These are phyloP conservation scores for Trachelus troglodyta DNA, from an alignment of 2,888 invertebrate species.

Conservation along the genomic window DNA sequence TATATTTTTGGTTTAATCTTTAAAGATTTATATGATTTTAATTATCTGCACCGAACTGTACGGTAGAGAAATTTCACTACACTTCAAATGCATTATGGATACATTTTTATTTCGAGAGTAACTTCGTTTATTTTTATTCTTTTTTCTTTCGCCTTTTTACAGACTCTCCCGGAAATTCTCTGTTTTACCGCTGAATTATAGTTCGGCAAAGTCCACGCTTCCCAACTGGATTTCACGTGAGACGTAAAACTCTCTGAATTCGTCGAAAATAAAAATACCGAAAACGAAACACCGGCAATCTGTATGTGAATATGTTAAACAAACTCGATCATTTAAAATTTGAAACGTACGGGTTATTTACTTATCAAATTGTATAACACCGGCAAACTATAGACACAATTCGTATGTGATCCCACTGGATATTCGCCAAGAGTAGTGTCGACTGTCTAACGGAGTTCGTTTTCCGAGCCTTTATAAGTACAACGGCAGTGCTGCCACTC, in stretches of 20 bases:
- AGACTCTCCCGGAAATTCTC: background rate
- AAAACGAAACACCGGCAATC: background rate
- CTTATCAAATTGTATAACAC: background rate
- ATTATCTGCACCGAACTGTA: too few relatives aligned
- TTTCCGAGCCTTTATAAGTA: constrained; percentile 30
- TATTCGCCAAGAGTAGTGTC: background rate
- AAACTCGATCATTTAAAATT: background rate
- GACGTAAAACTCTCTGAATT: background rate
- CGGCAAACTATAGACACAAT: background rate
- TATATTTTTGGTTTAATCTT: too few relatives aligned
- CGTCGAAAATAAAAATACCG: background rate
- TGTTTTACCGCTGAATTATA: background rate
- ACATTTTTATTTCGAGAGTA: background rate
- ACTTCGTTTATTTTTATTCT: background rate
- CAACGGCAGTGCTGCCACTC: constrained; percentile 15
- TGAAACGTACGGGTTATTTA: background rate
- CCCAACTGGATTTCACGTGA: background rate
- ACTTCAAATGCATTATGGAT: background rate
- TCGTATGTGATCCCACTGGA: background rate
- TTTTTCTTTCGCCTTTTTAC: background rate
- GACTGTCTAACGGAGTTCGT: constrained; percentile 4
- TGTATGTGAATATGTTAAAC: background rate
- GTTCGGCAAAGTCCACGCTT: background rate
- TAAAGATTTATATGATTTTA: too few relatives aligned
- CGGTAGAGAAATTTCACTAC: background rate